Percentiles rank a stretch among this genome's conserved stretches.
phyloP scores from a whole-genome alignment of 2,888 invertebrate species.

The Diploptera punctata region DNA sequence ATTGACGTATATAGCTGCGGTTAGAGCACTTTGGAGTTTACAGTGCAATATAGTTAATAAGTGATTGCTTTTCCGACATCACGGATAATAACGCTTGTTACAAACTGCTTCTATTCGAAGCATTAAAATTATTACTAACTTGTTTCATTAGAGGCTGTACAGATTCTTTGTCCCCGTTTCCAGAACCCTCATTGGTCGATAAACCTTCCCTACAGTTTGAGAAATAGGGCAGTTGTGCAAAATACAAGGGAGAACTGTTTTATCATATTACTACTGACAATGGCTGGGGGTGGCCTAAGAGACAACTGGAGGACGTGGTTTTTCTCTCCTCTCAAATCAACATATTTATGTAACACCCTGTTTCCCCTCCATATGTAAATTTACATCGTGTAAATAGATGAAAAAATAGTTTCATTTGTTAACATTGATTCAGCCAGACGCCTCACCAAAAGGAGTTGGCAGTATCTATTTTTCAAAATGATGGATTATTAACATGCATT shows the following conservation, averaged over 20 bases:
- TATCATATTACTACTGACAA: background rate
- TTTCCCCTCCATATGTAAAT: background rate
- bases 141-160: too few relatives aligned
- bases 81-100: too few relatives aligned
- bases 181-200: too few relatives aligned
- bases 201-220: too few relatives aligned
- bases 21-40: too few relatives aligned
- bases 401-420: conserved; percentile 16
- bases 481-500: conserved; percentile 11
- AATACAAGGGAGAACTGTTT: background rate
- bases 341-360: background rate
- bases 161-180: too few relatives aligned
- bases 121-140: too few relatives aligned
- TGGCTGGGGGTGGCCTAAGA: background rate
- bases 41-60: too few relatives aligned
- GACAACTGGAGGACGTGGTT: background rate
- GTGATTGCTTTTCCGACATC: too few relatives aligned
- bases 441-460: background rate
- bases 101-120: too few relatives aligned
- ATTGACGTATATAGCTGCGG: too few relatives aligned
- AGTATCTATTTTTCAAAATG: conserved; percentile 14
- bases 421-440: conserved; percentile 3
- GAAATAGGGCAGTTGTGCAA: background rate
- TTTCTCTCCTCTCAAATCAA: too few relatives aligned
- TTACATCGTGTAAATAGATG: background rate